Evolutionary conservation across 2,888 invertebrate species (phyloP).

Genomic region (Barypeithes pellucidus): DNA sequence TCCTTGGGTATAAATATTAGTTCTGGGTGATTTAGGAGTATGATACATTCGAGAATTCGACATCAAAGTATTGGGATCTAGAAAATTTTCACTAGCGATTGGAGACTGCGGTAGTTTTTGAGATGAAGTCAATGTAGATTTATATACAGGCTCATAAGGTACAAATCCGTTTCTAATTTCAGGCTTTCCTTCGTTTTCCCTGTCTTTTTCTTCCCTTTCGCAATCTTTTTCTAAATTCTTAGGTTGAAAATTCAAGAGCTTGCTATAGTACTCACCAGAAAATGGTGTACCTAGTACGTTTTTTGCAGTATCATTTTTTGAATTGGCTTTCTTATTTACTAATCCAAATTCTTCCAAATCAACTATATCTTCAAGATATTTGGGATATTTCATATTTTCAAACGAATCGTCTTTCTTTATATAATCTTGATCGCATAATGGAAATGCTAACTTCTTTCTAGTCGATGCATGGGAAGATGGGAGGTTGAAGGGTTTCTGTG

Average conservation of each 20-base stretch:
- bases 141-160: not conserved
- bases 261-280: conserved; percentile 29
- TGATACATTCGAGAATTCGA: not conserved
- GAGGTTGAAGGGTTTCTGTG: not conserved
- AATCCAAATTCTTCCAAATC: conserved; percentile 28
- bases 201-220: not conserved
- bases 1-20: not conserved
- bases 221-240: not conserved
- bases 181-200: not conserved
- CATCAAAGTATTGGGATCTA: not conserved
- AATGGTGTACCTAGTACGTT: not conserved
- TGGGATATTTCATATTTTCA: not conserved
- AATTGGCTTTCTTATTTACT: not conserved
- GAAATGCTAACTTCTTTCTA: conserved; percentile 34
- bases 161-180: not conserved
- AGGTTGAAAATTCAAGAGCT: conserved; percentile 13
- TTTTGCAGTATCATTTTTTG: conserved; percentile 8
- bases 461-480: not conserved
- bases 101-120: not conserved
- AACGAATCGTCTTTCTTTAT: not conserved
- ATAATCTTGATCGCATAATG: conserved; percentile 44
- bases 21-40: not conserved
- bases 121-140: not conserved
- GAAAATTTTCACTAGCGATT: not conserved
- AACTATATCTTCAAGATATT: conserved; percentile 2